Percentiles rank a stretch among this genome's conserved stretches.
Conservation (phyloP, 2,113 vertebrate genomes). For the Pluvialis apricaria region DNA sequence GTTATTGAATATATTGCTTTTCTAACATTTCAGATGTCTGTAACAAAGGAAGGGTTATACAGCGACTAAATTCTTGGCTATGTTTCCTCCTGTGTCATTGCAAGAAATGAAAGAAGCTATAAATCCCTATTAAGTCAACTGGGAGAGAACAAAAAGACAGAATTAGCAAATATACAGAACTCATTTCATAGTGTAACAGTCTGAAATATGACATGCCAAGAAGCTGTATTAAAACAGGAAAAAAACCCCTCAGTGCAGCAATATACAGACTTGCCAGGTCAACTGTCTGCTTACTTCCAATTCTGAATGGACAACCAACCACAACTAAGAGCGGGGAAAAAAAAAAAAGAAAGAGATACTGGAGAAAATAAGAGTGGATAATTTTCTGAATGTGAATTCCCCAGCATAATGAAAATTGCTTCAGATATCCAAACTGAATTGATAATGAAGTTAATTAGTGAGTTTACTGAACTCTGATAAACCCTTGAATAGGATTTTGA, state of each 20-base stretch:
- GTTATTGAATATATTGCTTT: neutral
- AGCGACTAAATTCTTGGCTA: neutral
- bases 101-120: neutral
- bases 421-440: neutral
- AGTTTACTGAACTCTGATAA: conserved; percentile 1
- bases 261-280: neutral
- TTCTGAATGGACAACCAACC: neutral
- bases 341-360: neutral
- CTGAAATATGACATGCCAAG: neutral
- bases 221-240: neutral
- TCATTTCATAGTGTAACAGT: neutral
- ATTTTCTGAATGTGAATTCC: neutral
- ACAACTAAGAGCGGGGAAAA: neutral
- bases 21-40: neutral
- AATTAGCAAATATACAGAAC: neutral
- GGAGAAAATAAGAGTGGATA: neutral
- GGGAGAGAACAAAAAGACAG: neutral
- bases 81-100: neutral
- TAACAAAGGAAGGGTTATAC: neutral
- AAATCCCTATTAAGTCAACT: neutral
- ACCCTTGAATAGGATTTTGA: neutral
- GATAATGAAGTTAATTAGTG: neutral
- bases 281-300: neutral
- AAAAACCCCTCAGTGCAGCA: neutral
- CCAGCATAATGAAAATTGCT: neutral